These are phyloP conservation scores for Pseudachorutes palmiensis DNA, from an alignment of 1,140 invertebrate species.

Conservation along the genomic window DNA sequence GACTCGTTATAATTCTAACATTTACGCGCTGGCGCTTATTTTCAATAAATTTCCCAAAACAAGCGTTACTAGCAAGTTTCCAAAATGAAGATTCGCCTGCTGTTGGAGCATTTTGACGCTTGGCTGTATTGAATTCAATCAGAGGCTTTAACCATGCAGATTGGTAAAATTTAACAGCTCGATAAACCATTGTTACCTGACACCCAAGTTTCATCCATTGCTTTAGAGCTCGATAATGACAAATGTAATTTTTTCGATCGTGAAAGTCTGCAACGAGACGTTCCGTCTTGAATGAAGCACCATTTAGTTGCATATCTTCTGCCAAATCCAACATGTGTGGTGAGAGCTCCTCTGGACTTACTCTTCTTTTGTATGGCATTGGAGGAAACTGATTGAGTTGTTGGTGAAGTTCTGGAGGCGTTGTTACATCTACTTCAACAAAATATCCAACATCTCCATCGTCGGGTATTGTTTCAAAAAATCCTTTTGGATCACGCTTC, in stretches of 20 bases:
- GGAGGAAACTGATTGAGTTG: constrained; percentile 47
- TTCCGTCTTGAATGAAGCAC: background rate
- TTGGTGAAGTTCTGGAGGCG: constrained; percentile 45
- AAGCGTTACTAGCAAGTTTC: constrained; percentile 42
- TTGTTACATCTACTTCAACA: constrained; percentile 44
- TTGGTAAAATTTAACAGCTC: constrained; percentile 16
- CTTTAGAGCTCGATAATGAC: constrained; percentile 15
- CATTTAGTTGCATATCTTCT: background rate
- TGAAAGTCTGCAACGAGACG: constrained; percentile 15
- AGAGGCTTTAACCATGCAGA: background rate
- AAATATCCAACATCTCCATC: constrained; percentile 47
- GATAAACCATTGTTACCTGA: background rate
- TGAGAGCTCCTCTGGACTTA: constrained; percentile 1
- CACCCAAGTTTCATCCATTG: constrained; percentile 6
- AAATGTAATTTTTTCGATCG: constrained; percentile 9
- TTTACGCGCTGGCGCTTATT: constrained; percentile 42
- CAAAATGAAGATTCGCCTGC: constrained; percentile 45
- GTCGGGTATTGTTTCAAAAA: constrained; percentile 32
- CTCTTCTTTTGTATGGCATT: constrained; percentile 41
- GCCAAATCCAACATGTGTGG: background rate
- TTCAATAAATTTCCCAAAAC: constrained; percentile 47
- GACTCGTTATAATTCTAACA: constrained; percentile 30
- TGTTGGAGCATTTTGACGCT: constrained; percentile 41
- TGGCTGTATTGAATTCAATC: constrained; percentile 20
- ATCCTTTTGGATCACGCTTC: background rate